Evolutionary conservation across 2,113 vertebrate species (phyloP).

Genomic region (Eulemur macaco): DNA sequence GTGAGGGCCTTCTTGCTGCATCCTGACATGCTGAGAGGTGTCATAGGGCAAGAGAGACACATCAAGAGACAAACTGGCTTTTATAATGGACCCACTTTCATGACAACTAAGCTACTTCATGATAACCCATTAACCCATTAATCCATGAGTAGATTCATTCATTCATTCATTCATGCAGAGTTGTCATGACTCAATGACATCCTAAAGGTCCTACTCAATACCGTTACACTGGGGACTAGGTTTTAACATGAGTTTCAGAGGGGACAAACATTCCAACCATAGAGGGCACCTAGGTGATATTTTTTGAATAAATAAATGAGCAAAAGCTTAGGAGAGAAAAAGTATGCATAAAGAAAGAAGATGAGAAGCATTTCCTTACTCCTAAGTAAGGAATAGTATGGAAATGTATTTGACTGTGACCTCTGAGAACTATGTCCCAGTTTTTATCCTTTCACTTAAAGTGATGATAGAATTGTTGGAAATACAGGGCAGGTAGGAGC

Average conservation of each 20-base stretch:
- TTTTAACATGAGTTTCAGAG: not conserved
- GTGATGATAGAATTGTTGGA: not conserved
- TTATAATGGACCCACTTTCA: not conserved
- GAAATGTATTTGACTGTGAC: not conserved
- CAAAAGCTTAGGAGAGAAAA: not conserved
- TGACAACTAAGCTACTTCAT: not conserved
- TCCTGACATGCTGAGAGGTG: not conserved
- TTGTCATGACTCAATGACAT: not conserved
- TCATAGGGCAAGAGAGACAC: not conserved
- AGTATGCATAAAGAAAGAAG: not conserved
- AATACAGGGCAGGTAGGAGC: not conserved
- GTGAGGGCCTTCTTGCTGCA: not conserved
- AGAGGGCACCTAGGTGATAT: not conserved
- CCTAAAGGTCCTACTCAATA: not conserved
- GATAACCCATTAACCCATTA: not conserved
- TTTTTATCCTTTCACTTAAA: not conserved
- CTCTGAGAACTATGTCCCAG: not conserved
- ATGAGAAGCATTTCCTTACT: not conserved
- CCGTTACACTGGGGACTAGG: not conserved
- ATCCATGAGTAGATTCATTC: not conserved
- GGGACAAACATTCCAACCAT: not conserved
- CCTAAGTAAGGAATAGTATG: not conserved
- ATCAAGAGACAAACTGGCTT: not conserved
- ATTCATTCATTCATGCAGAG: not conserved
- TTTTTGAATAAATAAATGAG: not conserved